A percentile compares a stretch with the other conserved stretches of the same genome.
Conservation (phyloP, 2,113 vertebrate species). For the Corapipo altera region DNA sequence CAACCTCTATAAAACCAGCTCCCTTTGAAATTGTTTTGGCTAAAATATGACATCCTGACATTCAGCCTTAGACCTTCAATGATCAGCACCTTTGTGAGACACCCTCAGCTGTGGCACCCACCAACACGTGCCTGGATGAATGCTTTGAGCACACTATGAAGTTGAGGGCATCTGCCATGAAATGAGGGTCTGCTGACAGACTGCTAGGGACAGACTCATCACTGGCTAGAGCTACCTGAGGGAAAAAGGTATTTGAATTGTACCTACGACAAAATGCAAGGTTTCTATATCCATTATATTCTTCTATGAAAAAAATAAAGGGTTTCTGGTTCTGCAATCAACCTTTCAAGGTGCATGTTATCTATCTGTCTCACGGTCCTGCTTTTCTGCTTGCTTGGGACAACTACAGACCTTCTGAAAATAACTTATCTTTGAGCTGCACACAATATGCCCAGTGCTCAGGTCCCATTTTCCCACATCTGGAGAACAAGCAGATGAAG, state of each 20-base stretch:
- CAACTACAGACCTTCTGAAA: not conserved
- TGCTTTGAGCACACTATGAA: rapidly evolving
- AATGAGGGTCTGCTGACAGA: not conserved
- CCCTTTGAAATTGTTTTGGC: not conserved
- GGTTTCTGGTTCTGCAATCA: not conserved
- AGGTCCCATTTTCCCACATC: not conserved
- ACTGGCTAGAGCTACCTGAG: not conserved
- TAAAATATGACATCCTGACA: not conserved
- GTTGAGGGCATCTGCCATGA: not conserved
- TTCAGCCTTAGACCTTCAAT: not conserved
- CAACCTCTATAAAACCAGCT: not conserved
- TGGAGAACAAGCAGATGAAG: not conserved
- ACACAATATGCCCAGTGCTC: not conserved
- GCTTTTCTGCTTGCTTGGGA: not conserved
- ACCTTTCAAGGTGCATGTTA: not conserved
- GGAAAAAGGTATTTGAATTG: not conserved
- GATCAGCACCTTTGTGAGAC: not conserved
- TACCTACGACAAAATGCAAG: not conserved
- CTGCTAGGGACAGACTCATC: not conserved
- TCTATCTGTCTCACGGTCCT: rapidly evolving
- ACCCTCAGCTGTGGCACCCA: not conserved
- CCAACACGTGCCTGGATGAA: not conserved
- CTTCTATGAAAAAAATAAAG: not conserved
- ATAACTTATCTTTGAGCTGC: not conserved
- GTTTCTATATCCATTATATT: not conserved